Evolutionary conservation across 2,797 vertebrate species (phyloP).

Genomic region (Podarcis siculus): DNA sequence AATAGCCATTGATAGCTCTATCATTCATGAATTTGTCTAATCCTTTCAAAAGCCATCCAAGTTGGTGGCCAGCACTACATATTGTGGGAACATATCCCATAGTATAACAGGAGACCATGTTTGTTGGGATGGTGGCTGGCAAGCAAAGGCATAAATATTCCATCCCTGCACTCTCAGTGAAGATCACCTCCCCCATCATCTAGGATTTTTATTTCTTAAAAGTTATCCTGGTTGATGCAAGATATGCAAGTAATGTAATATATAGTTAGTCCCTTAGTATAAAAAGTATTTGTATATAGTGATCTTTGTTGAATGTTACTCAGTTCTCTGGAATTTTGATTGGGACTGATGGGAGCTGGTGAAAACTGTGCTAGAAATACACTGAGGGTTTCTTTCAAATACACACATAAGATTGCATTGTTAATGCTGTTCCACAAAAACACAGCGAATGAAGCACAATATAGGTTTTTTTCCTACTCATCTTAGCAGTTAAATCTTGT

Average conservation of each 20-base stretch:
- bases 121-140: background rate
- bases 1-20: no score
- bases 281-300: slow-evolving; percentile 13
- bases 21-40: no score
- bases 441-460: background rate
- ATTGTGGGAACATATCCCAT: no score
- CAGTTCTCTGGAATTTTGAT: background rate
- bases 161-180: background rate
- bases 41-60: no score
- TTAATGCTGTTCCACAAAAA: background rate
- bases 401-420: background rate
- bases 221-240: no score
- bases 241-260: no score
- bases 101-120: background rate
- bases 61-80: no score
- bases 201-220: no score
- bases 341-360: no score
- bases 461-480: background rate
- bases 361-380: background rate
- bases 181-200: background rate
- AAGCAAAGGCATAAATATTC: background rate
- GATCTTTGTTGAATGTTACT: slow-evolving; percentile 49
- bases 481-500: background rate
- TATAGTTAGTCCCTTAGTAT: background rate
- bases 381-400: background rate